Evolutionary conservation across 2,888 invertebrate genomes (phyloP).

Genomic region (Hydrotaea cyrtoneurina): DNA sequence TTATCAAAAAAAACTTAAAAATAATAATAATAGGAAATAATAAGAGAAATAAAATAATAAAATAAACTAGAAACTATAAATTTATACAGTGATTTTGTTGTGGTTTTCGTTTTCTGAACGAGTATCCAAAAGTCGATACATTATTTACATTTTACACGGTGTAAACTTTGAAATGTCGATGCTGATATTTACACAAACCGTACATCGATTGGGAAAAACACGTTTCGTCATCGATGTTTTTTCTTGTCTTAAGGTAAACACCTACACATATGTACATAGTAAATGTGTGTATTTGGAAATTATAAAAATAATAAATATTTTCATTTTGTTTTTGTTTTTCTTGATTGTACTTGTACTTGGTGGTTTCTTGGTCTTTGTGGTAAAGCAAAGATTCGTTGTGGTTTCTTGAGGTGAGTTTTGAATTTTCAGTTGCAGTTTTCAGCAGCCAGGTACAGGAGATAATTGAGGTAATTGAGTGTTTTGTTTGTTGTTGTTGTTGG

Average conservation of each 20-base stretch:
- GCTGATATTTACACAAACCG: conserved; percentile 40
- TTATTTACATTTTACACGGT: conserved; percentile 48
- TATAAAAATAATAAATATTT: conserved; percentile 16
- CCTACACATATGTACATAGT: not conserved
- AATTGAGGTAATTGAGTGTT: conserved; percentile 62
- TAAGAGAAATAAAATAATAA: not conserved
- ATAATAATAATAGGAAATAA: conserved; percentile 31
- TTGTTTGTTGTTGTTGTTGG: too few relatives aligned
- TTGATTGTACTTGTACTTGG: conserved; percentile 44
- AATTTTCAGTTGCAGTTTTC: conserved; percentile 12
- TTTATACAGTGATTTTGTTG: not conserved
- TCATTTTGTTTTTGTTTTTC: not conserved
- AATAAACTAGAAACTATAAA: not conserved
- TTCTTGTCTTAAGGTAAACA: conserved; percentile 43
- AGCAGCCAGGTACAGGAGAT: conserved; percentile 61
- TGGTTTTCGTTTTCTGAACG: too few relatives aligned
- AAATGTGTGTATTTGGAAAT: not conserved
- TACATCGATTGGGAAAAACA: not conserved
- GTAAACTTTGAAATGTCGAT: not conserved
- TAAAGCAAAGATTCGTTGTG: conserved; percentile 16
- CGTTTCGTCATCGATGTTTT: not conserved
- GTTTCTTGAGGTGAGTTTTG: not conserved
- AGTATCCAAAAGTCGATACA: conserved; percentile 54
- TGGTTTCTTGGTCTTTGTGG: conserved; percentile 26
- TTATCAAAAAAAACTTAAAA: conserved; percentile 38